Evolutionary conservation across 2,888 invertebrate species (phyloP).

Genomic region (Xestobium rufovillosum): DNA sequence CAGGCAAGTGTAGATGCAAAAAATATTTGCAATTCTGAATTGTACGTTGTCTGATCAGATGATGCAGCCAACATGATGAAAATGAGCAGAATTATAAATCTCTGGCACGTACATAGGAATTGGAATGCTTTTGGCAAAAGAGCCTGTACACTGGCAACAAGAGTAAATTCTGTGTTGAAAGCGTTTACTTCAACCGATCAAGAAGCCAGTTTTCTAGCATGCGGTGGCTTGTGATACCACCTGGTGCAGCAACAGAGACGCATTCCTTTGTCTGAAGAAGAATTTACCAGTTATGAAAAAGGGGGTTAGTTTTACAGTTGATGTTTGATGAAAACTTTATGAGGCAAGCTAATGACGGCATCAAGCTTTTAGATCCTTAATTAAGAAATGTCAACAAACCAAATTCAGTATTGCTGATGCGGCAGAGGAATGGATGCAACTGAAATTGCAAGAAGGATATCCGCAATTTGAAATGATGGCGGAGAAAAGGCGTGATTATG

Average conservation of each 20-base stretch:
- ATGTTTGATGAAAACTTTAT: conserved; percentile 4
- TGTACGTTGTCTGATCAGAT: no score
- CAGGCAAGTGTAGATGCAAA: no score
- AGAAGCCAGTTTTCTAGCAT: conserved; percentile 1
- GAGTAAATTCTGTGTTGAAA: conserved; percentile 2
- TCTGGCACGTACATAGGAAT: no score
- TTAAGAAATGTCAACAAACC: conserved; percentile 1
- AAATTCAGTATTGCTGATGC: neutral
- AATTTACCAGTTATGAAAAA: conserved; percentile 3
- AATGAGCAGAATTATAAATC: no score
- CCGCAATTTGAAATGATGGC: no score
- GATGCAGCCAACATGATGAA: no score
- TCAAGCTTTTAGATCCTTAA: conserved; percentile 3
- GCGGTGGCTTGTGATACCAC: no score
- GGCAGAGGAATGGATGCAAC: no score
- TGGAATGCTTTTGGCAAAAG: neutral
- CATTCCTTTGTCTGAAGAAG: neutral
- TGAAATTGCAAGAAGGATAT: no score
- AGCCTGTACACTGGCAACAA: conserved; percentile 1
- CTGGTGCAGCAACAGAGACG: no score
- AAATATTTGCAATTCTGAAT: no score
- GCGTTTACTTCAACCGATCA: conserved; percentile 2
- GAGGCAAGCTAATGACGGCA: conserved; percentile 1
- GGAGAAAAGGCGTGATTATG: no score
- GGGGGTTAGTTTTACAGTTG: neutral